A percentile compares a stretch with the other conserved stretches of the same genome.
Evolutionary conservation across 2,888 invertebrate species (phyloP).

Genomic region (Torymus auratus): DNA sequence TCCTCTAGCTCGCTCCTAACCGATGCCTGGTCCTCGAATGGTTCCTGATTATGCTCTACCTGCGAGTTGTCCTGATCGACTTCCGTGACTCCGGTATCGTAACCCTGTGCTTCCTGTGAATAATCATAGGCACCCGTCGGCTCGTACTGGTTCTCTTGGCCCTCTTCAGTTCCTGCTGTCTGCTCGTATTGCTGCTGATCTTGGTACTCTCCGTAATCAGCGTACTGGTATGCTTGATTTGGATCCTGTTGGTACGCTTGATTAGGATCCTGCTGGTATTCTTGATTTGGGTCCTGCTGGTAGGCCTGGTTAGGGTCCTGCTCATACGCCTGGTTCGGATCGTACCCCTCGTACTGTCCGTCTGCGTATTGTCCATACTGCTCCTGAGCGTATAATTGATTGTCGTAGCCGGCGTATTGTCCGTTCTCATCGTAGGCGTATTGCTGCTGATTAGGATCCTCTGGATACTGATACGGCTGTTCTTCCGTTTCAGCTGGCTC

Average conservation of each 20-base stretch:
- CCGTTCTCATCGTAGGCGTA: constrained; percentile 60
- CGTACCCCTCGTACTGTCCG: constrained; percentile 55
- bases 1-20: background rate
- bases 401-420: constrained; percentile 47
- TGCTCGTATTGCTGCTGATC: constrained; percentile 23
- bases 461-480: constrained; percentile 17
- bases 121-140: constrained; percentile 54
- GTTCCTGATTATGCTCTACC: constrained; percentile 1
- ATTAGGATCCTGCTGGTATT: constrained; percentile 47
- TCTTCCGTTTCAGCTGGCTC: background rate
- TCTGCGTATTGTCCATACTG: constrained; percentile 57
- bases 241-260: constrained; percentile 50
- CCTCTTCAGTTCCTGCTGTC: background rate
- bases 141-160: constrained; percentile 46
- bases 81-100: constrained; percentile 1
- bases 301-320: background rate
- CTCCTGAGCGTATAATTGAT: constrained; percentile 24
- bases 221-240: constrained; percentile 60
- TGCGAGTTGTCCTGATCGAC: too few relatives aligned
- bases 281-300: constrained; percentile 44
- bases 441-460: constrained; percentile 59
- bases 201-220: constrained; percentile 38
- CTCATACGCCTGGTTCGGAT: constrained; percentile 40
- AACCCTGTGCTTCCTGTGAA: constrained; percentile 61
- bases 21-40: background rate